Evolutionary conservation across 2,888 invertebrate species (phyloP).

Genomic region (Lampropteryx suffumata): DNA sequence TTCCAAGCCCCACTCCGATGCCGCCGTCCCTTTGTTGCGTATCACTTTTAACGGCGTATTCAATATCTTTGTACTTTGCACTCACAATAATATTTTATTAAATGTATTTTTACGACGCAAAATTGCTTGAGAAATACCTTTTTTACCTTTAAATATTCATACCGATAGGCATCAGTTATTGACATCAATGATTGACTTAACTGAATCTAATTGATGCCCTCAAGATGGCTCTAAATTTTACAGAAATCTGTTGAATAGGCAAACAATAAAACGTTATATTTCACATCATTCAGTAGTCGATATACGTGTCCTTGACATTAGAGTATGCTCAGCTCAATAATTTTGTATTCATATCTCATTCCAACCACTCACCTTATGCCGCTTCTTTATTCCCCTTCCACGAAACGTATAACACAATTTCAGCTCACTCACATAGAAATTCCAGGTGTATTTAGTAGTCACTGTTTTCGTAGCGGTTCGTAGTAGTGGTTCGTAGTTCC

Average conservation of each 20-base stretch:
- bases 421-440: constrained; percentile 48
- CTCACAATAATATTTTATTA: constrained; percentile 7
- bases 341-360: constrained; percentile 51
- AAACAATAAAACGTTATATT: constrained; percentile 18
- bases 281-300: constrained; percentile 56
- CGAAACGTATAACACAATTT: constrained; percentile 44
- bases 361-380: constrained; percentile 62
- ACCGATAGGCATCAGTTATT: too few relatives aligned
- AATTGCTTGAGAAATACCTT: background rate
- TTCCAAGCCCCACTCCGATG: constrained; percentile 52
- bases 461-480: constrained; percentile 49
- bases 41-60: constrained; percentile 48
- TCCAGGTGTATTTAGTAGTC: constrained; percentile 45
- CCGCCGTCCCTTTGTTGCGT: constrained; percentile 60
- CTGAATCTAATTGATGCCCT: background rate
- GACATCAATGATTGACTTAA: too few relatives aligned
- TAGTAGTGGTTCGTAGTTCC: constrained; percentile 29
- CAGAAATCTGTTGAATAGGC: background rate
- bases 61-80: constrained; percentile 24
- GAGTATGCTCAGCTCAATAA: constrained; percentile 40
- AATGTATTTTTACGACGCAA: background rate
- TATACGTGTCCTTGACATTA: constrained; percentile 79
- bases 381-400: constrained; percentile 35
- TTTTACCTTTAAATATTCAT: too few relatives aligned
- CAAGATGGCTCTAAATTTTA: background rate